Conservation (phyloP, 2,888 invertebrate genomes). For the Eupithecia tripunctaria region DNA sequence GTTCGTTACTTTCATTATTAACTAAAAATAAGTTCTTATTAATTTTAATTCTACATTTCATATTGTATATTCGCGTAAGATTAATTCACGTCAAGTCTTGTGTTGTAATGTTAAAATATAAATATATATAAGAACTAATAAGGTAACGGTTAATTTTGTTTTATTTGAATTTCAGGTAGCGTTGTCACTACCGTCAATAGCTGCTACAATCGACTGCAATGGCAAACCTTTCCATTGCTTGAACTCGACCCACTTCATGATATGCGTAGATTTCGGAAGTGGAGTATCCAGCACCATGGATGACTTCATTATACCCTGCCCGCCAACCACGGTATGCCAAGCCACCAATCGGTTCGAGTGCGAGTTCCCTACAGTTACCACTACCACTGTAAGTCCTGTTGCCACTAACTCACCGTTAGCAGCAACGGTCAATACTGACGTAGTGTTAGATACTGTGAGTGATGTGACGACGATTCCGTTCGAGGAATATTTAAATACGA, state of each 20-base stretch:
- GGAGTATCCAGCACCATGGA: conserved; percentile 73
- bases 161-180: conserved; percentile 60
- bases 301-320: conserved; percentile 70
- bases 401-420: conserved; percentile 26
- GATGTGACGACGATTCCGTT: conserved; percentile 31
- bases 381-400: conserved; percentile 18
- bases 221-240: conserved; percentile 79
- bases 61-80: not conserved
- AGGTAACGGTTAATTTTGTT: not conserved
- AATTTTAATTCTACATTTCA: not conserved
- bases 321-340: conserved; percentile 66
- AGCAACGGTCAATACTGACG: conserved; percentile 30
- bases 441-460: conserved; percentile 13
- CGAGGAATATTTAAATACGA: conserved; percentile 45
- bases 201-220: conserved; percentile 69
- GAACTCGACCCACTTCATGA: conserved; percentile 77
- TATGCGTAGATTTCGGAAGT: conserved; percentile 77
- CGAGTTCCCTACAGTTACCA: conserved; percentile 56
- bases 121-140: too few species aligned
- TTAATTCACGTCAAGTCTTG: too few species aligned
- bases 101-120: too few species aligned
- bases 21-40: not conserved
- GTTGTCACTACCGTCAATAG: conserved; percentile 53
- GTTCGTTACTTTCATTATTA: not conserved
- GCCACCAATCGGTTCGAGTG: conserved; percentile 71